These are phyloP conservation scores for Colinus virginianus DNA, from an alignment of 2,113 vertebrate genomes.

Conservation along the genomic window DNA sequence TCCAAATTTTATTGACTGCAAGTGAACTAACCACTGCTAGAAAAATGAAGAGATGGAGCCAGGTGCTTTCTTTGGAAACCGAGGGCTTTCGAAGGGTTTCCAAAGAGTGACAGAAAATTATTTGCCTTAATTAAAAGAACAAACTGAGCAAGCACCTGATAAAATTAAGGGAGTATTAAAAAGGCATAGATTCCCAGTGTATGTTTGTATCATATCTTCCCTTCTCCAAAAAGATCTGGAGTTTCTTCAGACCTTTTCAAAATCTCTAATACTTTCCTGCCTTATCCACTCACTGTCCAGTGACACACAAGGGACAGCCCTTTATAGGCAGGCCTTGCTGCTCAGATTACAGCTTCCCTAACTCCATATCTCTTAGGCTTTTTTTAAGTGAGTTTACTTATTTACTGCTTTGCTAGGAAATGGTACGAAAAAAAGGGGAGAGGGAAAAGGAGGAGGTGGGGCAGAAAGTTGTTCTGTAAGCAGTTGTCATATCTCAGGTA, in stretches of 20 bases:
- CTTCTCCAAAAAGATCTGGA: neutral
- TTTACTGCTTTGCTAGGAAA: neutral
- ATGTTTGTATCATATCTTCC: neutral
- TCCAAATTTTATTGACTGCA: neutral
- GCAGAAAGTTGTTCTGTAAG: neutral
- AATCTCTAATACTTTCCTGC: neutral
- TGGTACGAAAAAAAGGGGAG: neutral
- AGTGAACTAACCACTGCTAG: neutral
- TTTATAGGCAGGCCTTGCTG: neutral
- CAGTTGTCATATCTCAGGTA: neutral
- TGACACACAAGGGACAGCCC: neutral
- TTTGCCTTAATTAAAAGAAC: neutral
- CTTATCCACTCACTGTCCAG: neutral
- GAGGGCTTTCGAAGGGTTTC: neutral
- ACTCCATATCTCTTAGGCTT: neutral
- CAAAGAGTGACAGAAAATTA: neutral
- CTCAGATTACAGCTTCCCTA: neutral
- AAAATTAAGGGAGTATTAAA: neutral
- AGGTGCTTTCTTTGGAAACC: neutral
- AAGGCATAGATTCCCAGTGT: neutral
- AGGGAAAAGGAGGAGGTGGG: neutral
- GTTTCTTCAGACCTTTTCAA: neutral
- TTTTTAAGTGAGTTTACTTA: neutral
- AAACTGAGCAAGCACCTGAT: neutral
- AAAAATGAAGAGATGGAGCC: neutral